Evolutionary conservation across 2,888 invertebrate genomes (phyloP), one percentile per base, ranked within the genome.

Genomic region (Drosophila helvetica): DNA sequence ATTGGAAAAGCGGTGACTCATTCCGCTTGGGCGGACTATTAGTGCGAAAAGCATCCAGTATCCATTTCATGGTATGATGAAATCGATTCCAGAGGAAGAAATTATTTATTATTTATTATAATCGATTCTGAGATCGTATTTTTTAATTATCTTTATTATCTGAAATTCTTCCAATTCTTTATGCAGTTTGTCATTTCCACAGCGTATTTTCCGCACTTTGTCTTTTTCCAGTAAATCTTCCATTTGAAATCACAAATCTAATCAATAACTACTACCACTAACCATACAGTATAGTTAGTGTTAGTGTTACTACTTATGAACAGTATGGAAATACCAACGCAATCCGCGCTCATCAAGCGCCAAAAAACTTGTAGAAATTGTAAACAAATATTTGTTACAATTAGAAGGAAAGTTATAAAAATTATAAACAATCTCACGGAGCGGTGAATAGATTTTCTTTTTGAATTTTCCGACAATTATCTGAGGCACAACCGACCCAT

Each of bases 361-460:
- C 10, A n/a, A 12, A 43, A n/a, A 18, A 27, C 10, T 3, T 10
- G n/a, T 4, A 7, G 17, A 25, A 43, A 46, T 22, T 43, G 50
- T 51, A 57, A 38, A 43, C 18, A 52, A 25, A 33, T 12, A 12
- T 18, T 52, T 25, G 25, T 51, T n/a, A 17, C 18, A 48, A 17
- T 55, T 47, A 12, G 10, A 22, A 52, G 45, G 50, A 46, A 46
- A 52, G 58, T 51, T 19, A 30, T 45, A 30, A 27, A 43, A 52
- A 64, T 43, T n/a, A 43, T 45, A 43, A 43, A 27, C 15, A 19
- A 18, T 59, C 15, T 18, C 7, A 15, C 1, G 1, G 0, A 64
- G 51, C 15, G 51, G 45, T 25, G 38, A 51, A 18, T 58, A 27
- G 42, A 51, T 18, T 25, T 51, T 30, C 43, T 18, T 51, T 42